Evolutionary conservation across 2,113 vertebrate genomes (phyloP), one percentile per base, ranked within the genome.

Genomic region (Cebus imitator): DNA sequence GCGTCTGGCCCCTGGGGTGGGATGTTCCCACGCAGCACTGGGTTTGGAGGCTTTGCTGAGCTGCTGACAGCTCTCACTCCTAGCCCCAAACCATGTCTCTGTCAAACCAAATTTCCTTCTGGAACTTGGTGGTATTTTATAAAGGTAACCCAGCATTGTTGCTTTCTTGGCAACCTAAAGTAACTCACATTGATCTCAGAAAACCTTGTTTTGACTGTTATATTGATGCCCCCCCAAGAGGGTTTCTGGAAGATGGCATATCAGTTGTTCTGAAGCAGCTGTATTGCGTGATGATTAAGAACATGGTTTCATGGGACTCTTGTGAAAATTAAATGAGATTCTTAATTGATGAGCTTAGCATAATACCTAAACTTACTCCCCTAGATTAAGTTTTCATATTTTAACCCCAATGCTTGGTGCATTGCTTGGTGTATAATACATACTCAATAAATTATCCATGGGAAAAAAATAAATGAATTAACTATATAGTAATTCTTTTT

Each of bases 1-100:
- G 72, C 32, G 9, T 37, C 40, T 12, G 4, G 30, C 48, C 48
- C 45, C 3, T 2, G 0, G 43, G n/a, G 12, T 32, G 13, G 0
- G 10, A 43, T 27, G 23, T 23, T 35, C 52, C 64, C 61, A 64
- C 2, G 0, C 18, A 7, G 30, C 20, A 0, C 0, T 35, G n/a
- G 37, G 10, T 35, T 37, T 17, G 8, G 35, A n/a, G 64, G 27
- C 43, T 25, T 78, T 17, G 0, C n/a, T 20, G 3, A 83, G 43
- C 50, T 21, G 10, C 32, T 17, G 37, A 17, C 43, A 8, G 52
- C 35, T 64, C 81, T 90, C 23, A 2, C 8, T 14, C 6, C 14
- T 17, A 3, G 20, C 14, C 37, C 68, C n/a, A 16, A 6, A 12
- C 57, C 37, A 1, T 21, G 32, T 25, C 45, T 30, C 37, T 76